Conservation (phyloP, 2,113 vertebrate species). For the Cromileptes altivelis region DNA sequence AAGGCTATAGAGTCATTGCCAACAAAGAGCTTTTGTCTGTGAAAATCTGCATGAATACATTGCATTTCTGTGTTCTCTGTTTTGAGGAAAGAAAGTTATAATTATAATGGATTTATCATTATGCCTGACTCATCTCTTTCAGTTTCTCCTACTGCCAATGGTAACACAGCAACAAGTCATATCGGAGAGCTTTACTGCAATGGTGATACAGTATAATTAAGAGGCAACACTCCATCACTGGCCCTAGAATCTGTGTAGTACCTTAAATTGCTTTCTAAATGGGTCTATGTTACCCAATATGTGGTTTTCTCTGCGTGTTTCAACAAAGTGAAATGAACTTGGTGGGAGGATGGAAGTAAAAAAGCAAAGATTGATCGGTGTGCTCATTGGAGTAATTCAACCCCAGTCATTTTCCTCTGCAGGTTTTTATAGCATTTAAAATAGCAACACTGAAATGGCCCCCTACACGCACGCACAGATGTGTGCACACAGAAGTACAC, state of each 20-base stretch:
- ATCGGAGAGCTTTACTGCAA: slow-evolving; percentile 71
- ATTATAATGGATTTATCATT: not conserved
- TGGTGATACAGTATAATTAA: slow-evolving; percentile 83
- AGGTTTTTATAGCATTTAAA: slow-evolving; percentile 85
- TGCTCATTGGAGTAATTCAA: slow-evolving; percentile 82
- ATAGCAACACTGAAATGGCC: slow-evolving; percentile 81
- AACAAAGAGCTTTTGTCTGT: not conserved
- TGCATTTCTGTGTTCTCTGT: not conserved
- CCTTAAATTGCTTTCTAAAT: slow-evolving; percentile 86
- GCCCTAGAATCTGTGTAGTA: slow-evolving; percentile 69
- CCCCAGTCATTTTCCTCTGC: slow-evolving; percentile 73
- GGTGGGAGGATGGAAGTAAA: slow-evolving; percentile 75
- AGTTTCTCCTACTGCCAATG: slow-evolving; percentile 33
- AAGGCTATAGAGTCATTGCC: not conserved
- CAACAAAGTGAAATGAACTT: slow-evolving; percentile 81
- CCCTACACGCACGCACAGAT: slow-evolving; percentile 1
- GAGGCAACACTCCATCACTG: slow-evolving; percentile 80
- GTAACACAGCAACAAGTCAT: slow-evolving; percentile 70
- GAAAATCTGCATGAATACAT: not conserved
- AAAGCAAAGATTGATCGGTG: slow-evolving; percentile 83
- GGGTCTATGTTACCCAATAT: slow-evolving; percentile 86
- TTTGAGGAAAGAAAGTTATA: not conserved
- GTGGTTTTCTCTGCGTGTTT: slow-evolving; percentile 81
- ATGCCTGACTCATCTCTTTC: slow-evolving; percentile 2
- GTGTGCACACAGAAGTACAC: slow-evolving; percentile 32